Evolutionary conservation across 1,140 invertebrate species (phyloP).

Genomic region (Drosophila parabipectinata): DNA sequence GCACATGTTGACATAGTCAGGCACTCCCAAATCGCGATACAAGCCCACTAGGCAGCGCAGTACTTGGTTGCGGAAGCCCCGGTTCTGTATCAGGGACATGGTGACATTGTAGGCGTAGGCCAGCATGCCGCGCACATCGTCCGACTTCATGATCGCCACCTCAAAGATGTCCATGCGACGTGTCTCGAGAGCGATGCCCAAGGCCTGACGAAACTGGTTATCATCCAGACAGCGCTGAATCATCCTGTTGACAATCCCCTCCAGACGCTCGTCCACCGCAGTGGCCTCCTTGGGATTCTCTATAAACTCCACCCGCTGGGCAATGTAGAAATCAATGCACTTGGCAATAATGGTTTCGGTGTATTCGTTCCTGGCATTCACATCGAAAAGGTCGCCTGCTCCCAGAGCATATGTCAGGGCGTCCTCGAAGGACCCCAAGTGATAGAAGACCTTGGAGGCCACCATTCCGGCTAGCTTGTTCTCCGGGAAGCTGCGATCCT

Average conservation of each 20-base stretch:
- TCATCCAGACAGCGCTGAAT: conserved; percentile 97
- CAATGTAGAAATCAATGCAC: conserved; percentile 97
- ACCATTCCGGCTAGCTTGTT: conserved; percentile 97
- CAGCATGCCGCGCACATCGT: conserved; percentile 95
- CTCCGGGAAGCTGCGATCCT: conserved; percentile 94
- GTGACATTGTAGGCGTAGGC: conserved; percentile 97
- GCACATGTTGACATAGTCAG: conserved; percentile 98
- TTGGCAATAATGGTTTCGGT: conserved; percentile 98
- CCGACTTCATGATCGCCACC: conserved; percentile 94
- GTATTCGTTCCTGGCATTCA: conserved; percentile 96
- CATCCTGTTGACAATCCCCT: conserved; percentile 98
- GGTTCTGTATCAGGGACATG: conserved; percentile 97
- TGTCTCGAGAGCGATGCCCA: conserved; percentile 97
- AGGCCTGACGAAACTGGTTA: conserved; percentile 95
- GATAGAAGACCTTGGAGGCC: conserved; percentile 99
- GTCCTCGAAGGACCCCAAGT: conserved; percentile 98
- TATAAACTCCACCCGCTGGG: conserved; percentile 90
- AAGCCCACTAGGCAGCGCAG: conserved; percentile 94
- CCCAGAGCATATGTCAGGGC: conserved; percentile 97
- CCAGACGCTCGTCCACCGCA: conserved; percentile 93
- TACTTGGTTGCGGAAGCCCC: conserved; percentile 95
- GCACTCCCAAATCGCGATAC: conserved; percentile 93
- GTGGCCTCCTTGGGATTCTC: conserved; percentile 88
- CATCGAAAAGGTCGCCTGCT: conserved; percentile 96
- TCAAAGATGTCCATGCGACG: conserved; percentile 97